These are phyloP conservation scores for Drosophila trapezifrons DNA, from an alignment of 1,140 invertebrate species.

Conservation along the genomic window DNA sequence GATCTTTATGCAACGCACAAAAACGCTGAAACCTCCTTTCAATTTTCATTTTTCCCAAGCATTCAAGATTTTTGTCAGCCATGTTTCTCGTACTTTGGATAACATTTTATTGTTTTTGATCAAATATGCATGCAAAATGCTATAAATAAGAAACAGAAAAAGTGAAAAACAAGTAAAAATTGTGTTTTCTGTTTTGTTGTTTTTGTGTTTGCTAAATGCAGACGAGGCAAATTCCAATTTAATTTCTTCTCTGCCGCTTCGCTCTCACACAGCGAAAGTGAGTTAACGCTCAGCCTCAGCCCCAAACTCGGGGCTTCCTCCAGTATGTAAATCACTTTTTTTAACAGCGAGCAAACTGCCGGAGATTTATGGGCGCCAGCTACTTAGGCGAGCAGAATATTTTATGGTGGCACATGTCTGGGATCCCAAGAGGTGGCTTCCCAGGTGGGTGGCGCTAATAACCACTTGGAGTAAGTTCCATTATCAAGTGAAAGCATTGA, in stretches of 20 bases:
- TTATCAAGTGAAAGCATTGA: slow-evolving; percentile 33
- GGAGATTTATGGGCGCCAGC: slow-evolving; percentile 45
- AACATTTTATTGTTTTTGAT: slow-evolving; percentile 52
- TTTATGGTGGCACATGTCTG: slow-evolving; percentile 41
- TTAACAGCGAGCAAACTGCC: slow-evolving; percentile 29
- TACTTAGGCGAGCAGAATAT: slow-evolving; percentile 52
- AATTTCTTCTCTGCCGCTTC: slow-evolving; percentile 29
- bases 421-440: slow-evolving; percentile 24
- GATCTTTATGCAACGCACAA: slow-evolving; percentile 36
- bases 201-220: slow-evolving; percentile 40
- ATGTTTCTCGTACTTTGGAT: slow-evolving; percentile 18
- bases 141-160: slow-evolving; percentile 34
- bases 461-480: not conserved
- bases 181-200: slow-evolving; percentile 24
- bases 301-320: slow-evolving; percentile 35
- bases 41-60: slow-evolving; percentile 37
- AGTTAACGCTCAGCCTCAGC: slow-evolving; percentile 25
- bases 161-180: slow-evolving; percentile 13
- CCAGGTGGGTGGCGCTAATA: slow-evolving; percentile 32
- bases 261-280: slow-evolving; percentile 39
- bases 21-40: slow-evolving; percentile 20
- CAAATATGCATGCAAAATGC: slow-evolving; percentile 48
- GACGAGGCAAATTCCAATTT: slow-evolving; percentile 43
- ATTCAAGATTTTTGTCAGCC: slow-evolving; percentile 31
- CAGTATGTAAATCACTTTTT: slow-evolving; percentile 51